A percentile compares a stretch with the other conserved stretches of the same genome.
phyloP scores from a whole-genome alignment of 1,140 invertebrate species.

The Manduca sexta region DNA sequence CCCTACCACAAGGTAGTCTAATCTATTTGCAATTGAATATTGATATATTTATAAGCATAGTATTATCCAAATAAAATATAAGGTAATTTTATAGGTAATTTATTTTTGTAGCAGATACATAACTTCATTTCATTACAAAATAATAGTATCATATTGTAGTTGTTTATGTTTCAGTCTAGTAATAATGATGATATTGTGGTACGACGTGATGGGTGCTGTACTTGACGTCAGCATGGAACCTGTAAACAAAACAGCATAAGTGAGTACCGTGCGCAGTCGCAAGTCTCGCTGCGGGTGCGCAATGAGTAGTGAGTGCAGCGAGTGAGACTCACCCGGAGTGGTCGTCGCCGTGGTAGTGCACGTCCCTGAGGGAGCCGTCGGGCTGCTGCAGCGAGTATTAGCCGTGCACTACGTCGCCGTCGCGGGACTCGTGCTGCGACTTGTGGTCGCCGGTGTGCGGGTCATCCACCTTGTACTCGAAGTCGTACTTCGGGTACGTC shows the following conservation, averaged over 20 bases:
- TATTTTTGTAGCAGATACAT: no score
- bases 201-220: conserved; percentile 8
- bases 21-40: no score
- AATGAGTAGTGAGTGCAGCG: neutral
- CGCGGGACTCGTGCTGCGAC: conserved; percentile 46
- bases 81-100: no score
- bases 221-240: conserved; percentile 39
- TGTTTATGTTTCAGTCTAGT: neutral
- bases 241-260: neutral
- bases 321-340: conserved; percentile 41
- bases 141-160: no score
- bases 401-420: conserved; percentile 53
- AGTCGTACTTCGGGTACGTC: conserved; percentile 64
- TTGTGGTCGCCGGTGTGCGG: conserved; percentile 52
- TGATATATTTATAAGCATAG: no score
- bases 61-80: no score
- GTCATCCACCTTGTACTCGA: conserved; percentile 72
- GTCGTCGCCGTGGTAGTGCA: conserved; percentile 60
- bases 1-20: no score
- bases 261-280: neutral
- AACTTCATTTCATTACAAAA: no score
- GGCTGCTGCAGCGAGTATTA: conserved; percentile 57
- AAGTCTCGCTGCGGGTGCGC: no score
- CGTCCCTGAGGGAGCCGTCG: conserved; percentile 62
- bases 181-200: conserved; percentile 13